Evolutionary conservation across 1,140 invertebrate genomes (phyloP), one percentile per base, ranked within the genome.

Genomic region (Campoletis sonorensis): DNA sequence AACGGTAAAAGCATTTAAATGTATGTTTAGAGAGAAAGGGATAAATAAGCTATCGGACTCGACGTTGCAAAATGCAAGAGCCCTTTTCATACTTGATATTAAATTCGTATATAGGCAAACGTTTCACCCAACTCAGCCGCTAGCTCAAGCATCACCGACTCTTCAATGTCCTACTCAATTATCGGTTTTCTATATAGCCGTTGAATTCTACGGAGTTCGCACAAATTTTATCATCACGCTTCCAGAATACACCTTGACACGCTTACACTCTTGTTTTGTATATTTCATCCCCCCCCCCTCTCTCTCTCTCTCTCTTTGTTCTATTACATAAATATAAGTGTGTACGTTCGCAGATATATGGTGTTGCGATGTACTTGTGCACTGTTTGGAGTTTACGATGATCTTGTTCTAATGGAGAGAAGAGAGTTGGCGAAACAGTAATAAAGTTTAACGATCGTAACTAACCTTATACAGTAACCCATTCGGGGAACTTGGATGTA

Each of bases 371-470:
- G 23, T 64, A 64, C 30, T 70, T 33, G 45, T 64, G 40, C 26
- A 64, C 30, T 64, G 75, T 77, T 40, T 64, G 18, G 30, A 64
- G 75, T 77, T 61, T 77, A 77, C 75, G 75, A 61, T 77, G 75
- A 77, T 77, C 75, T 37, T 77, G 54, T 77, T 30, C 54, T 77
- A 77, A 77, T 77, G 75, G 75, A 77, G 75, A 75, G 45, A 70
- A 27, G 67, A 70, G 72, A 77, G 54, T 61, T 77, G 75, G 54
- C 30, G 54, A 61, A 77, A 77, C 75, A 61, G 75, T 64, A 64
- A 77, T 77, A 77, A 77, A 77, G 75, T 77, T 77, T 77, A 77
- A 77, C 75, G 75, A 77, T 77, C 54, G 54, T 64, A 77, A 75
- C 45, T 77, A 61, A 64, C 54, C 30, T 40, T 77, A n/a, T 33